Conservation (phyloP, 2,113 vertebrate genomes). For the Ammodytes marinus region DNA sequence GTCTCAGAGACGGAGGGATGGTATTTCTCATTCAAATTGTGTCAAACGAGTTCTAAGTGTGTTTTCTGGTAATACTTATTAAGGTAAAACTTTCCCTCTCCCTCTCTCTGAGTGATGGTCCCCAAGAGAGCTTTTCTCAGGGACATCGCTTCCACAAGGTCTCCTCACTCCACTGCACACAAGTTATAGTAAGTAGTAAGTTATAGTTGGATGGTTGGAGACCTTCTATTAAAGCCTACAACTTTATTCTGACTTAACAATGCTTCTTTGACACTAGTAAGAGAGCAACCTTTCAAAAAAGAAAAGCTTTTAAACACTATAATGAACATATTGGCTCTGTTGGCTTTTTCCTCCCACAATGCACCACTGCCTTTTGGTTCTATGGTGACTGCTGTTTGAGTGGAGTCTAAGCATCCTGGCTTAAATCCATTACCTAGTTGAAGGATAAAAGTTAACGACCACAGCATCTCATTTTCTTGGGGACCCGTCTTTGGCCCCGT, state of each 20-base stretch:
- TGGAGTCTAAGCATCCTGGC: slow-evolving; percentile 41
- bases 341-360: slow-evolving; percentile 24
- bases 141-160: neutral
- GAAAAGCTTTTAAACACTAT: slow-evolving; percentile 13
- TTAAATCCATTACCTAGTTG: slow-evolving; percentile 66
- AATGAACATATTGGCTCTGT: slow-evolving; percentile 24
- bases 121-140: neutral
- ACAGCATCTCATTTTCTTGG: slow-evolving; percentile 78
- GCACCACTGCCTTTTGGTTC: neutral
- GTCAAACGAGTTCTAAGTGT: neutral
- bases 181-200: neutral
- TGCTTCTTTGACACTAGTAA: neutral
- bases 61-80: neutral
- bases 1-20: neutral
- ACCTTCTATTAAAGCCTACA: slow-evolving; percentile 14
- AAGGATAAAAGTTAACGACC: slow-evolving; percentile 84
- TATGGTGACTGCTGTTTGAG: slow-evolving; percentile 18
- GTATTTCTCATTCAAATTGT: neutral
- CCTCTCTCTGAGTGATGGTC: too few species aligned
- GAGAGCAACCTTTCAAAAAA: slow-evolving; percentile 17
- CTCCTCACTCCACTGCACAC: slow-evolving; percentile 1
- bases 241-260: neutral
- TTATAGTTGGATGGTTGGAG: neutral
- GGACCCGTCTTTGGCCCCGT: slow-evolving; percentile 53
- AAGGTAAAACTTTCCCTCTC: too few species aligned